A percentile compares a stretch with the other conserved stretches of the same genome.
These are phyloP conservation scores for Ichneumoninae sp. DNA, from an alignment of 2,888 invertebrate species.

Conservation along the genomic window DNA sequence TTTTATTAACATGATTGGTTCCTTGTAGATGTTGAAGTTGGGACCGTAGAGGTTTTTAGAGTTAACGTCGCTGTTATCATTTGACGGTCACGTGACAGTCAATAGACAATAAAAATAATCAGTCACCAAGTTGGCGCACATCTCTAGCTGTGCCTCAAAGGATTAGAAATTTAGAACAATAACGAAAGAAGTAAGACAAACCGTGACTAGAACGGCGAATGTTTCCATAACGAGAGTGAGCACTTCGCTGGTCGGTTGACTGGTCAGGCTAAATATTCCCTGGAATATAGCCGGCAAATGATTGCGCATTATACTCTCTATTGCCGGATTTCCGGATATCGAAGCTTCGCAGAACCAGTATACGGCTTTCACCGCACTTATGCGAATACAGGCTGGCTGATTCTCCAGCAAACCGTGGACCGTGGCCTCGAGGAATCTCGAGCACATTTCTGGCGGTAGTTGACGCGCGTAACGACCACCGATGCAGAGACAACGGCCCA, in stretches of 20 bases:
- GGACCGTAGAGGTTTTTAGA: not conserved
- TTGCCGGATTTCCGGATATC: slow-evolving; percentile 70
- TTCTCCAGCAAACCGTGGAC: slow-evolving; percentile 85
- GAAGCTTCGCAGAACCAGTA: slow-evolving; percentile 85
- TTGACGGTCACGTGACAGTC: too few species aligned
- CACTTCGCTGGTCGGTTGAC: slow-evolving; percentile 79
- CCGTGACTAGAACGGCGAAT: slow-evolving; percentile 78
- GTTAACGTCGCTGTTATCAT: not conserved
- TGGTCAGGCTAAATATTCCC: slow-evolving; percentile 79
- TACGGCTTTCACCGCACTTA: slow-evolving; percentile 85
- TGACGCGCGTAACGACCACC: slow-evolving; percentile 85
- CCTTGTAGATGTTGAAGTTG: too few species aligned
- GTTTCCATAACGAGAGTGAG: slow-evolving; percentile 80
- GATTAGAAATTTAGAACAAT: not conserved
- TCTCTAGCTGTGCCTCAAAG: not conserved
- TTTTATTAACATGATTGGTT: too few species aligned
- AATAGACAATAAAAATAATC: too few species aligned
- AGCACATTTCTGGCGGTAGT: slow-evolving; percentile 84
- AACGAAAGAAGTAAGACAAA: slow-evolving; percentile 56
- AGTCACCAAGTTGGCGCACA: too few species aligned
- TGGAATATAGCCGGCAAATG: slow-evolving; percentile 81
- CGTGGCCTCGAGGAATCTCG: slow-evolving; percentile 85
- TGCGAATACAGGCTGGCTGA: slow-evolving; percentile 85
- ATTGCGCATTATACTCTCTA: slow-evolving; percentile 75
- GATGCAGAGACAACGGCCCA: slow-evolving; percentile 86